Base-by-base conservation (phyloP, 2,113 vertebrate species). In the Orthonyx spaldingii region DNA sequence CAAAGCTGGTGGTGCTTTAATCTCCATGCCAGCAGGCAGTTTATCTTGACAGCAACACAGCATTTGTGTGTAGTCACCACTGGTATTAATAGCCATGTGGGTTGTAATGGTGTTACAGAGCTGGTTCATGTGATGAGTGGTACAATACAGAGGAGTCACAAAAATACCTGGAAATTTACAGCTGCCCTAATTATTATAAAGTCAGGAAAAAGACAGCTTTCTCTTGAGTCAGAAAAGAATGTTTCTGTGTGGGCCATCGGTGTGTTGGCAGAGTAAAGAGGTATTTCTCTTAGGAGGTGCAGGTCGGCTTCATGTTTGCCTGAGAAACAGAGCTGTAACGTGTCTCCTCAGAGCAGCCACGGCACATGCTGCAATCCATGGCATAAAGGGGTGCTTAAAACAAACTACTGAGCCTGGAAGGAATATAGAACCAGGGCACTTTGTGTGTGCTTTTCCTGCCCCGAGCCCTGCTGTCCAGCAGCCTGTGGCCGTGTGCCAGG, bases 301-400 rank as follows among this genome's bases (percentile, higher is more conserved):
- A n/a, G 16, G 30, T 27, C 7, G 6, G 16, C 18, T n/a, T 55
- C 33, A 3, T 10, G 35, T 57, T 70, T 53, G 27, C 66, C 23
- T 23, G 41, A 74, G 74, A 59, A 93, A 26, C 16, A 27, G 39
- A 81, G 27, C 21, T 79, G 42, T 39, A 13, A 11, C 1, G 1
- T 13, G 49, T 82, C 24, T 74, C n/a, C 56, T 33, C 39, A 35
- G 65, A 66, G 49, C 74, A 70, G 35, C 61, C 5, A 0, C 9
- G 17, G 37, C 47, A 5, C 37, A 11, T 16, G 0, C 42, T 46
- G 57, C 17, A 1, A 3, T 21, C 27, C 20, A 2, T 3, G 27
- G 30, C 10, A 1, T 4, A 20, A 63, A 17, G 12, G 49, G 28
- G 7, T 66, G 32, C 60, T 56, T 35, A 4, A 46, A 69, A 18